Conservation (phyloP, 2,888 invertebrate species). For the Meiosimyza platycephala region DNA sequence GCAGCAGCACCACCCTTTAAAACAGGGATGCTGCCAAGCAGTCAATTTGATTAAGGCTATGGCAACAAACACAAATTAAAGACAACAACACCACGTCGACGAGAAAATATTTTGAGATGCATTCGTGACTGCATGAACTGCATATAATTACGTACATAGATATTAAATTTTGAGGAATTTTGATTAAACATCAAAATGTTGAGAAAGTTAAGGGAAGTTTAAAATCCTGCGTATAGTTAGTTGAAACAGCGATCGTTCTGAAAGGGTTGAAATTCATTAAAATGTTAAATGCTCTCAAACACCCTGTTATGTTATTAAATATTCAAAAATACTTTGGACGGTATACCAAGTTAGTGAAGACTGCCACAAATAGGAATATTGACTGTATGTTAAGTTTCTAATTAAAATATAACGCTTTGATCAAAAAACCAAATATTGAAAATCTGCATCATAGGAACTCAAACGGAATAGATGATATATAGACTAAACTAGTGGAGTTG, state of each 20-base stretch:
- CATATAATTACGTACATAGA: background rate
- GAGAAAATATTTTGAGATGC: too few species aligned
- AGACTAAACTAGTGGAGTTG: too few species aligned
- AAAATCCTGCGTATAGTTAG: background rate
- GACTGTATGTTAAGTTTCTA: background rate
- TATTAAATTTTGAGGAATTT: background rate
- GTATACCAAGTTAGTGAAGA: too few species aligned
- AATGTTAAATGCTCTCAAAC: conserved; percentile 18
- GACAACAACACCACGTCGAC: background rate
- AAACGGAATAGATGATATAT: too few species aligned
- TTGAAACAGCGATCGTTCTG: background rate
- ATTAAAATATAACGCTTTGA: background rate
- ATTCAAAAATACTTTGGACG: background rate
- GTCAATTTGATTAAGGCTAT: conserved; percentile 9
- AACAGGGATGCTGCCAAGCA: background rate
- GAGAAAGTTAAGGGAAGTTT: background rate
- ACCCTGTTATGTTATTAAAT: background rate
- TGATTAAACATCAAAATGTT: background rate
- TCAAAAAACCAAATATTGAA: background rate
- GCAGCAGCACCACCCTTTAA: background rate
- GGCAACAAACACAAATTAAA: conserved; percentile 5
- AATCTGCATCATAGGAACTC: background rate
- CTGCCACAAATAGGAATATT: background rate
- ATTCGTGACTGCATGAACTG: too few species aligned
- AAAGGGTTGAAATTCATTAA: conserved; percentile 29